Conservation (phyloP, 2,113 vertebrate species). For the Pelvicachromis taeniatus region DNA sequence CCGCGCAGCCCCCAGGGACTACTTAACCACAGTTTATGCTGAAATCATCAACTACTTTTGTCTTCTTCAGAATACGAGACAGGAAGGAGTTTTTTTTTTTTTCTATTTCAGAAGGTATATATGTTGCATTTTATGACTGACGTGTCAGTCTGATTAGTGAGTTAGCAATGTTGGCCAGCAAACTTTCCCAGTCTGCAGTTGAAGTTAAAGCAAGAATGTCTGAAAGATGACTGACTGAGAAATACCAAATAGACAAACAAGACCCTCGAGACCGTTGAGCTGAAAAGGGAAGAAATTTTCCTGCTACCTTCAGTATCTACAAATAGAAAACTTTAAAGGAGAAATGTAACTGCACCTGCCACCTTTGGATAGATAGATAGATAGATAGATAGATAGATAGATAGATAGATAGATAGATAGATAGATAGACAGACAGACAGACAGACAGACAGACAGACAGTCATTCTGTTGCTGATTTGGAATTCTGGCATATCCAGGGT, state of each 20-base stretch:
- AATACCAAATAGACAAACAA: background rate
- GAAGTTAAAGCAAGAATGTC: background rate
- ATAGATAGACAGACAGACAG: background rate
- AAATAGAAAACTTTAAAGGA: background rate
- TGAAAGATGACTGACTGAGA: background rate
- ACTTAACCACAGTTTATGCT: background rate
- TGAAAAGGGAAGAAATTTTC: conserved; percentile 13
- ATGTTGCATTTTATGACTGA: background rate
- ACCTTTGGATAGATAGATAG: background rate
- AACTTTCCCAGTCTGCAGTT: background rate
- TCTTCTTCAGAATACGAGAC: background rate
- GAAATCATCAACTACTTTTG: background rate
- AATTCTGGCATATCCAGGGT: conserved; percentile 40
- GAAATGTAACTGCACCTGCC: background rate
- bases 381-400: background rate
- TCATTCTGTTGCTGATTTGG: conserved; percentile 13
- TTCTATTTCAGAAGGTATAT: background rate
- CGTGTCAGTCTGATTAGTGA: background rate
- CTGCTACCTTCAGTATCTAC: background rate
- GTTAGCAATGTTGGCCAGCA: background rate
- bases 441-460: background rate
- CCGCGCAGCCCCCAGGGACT: background rate
- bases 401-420: background rate
- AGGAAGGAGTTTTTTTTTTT: background rate
- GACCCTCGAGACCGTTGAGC: conserved; percentile 1